phyloP scores from a whole-genome alignment of 2,113 vertebrate species.

The Pao palembangensis region DNA sequence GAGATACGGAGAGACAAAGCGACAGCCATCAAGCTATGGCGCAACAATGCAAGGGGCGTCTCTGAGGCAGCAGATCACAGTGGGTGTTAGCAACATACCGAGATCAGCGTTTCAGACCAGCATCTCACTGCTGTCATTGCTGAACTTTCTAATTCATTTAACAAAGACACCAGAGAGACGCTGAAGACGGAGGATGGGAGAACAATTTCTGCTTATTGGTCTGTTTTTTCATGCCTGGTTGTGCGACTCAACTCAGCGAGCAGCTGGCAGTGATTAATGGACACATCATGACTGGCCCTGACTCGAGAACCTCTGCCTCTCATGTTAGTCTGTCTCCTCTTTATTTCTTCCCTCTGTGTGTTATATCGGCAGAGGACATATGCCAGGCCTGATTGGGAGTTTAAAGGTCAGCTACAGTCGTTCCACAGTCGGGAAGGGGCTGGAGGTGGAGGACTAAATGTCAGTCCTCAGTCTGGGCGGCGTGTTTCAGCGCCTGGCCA shows the following conservation, averaged over 20 bases:
- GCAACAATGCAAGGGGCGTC: constrained; percentile 21
- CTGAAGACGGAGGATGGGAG: too few species aligned
- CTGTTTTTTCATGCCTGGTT: constrained; percentile 7
- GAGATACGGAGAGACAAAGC: constrained; percentile 16
- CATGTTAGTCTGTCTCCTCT: constrained; percentile 7
- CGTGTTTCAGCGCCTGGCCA: constrained; percentile 15
- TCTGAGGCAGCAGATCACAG: too few species aligned
- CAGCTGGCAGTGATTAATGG: constrained; percentile 38
- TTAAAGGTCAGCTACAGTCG: constrained; percentile 52
- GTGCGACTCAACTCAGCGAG: constrained; percentile 20
- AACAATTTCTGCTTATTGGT: background rate
- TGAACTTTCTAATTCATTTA: too few species aligned
- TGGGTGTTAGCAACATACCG: too few species aligned
- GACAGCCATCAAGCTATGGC: constrained; percentile 22
- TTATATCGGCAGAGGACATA: constrained; percentile 53
- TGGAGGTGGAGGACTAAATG: constrained; percentile 40
- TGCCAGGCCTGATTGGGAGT: constrained; percentile 35
- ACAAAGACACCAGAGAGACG: too few species aligned
- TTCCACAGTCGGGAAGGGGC: constrained; percentile 20
- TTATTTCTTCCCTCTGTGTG: constrained; percentile 14
- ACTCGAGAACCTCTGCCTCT: constrained; percentile 15
- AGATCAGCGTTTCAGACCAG: too few species aligned
- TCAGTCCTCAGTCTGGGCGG: constrained; percentile 38
- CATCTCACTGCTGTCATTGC: too few species aligned
- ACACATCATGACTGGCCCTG: constrained; percentile 9